These are phyloP conservation scores for Tricholaema leucomelas DNA, from an alignment of 2,113 vertebrate species.

Conservation along the genomic window DNA sequence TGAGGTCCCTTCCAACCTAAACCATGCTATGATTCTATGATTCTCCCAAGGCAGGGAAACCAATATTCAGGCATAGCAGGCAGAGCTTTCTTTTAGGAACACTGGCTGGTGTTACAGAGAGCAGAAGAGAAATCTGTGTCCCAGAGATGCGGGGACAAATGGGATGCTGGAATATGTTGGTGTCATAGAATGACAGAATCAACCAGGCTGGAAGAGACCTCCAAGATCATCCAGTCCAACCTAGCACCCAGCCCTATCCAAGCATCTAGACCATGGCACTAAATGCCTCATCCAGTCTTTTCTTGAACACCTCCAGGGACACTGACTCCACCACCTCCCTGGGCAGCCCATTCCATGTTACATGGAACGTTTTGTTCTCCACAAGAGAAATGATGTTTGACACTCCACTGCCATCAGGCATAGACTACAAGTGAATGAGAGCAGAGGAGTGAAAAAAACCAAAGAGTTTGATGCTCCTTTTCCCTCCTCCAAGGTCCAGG, in stretches of 20 bases:
- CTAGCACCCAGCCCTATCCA: too few species aligned
- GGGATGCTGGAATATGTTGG: neutral
- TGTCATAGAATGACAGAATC: too few species aligned
- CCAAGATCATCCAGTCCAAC: too few species aligned
- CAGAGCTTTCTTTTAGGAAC: neutral
- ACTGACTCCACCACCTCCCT: too few species aligned
- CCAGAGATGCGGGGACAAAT: neutral
- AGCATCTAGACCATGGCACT: too few species aligned
- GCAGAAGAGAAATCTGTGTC: neutral
- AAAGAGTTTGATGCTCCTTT: neutral
- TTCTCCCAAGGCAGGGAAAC: neutral
- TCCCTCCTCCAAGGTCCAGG: neutral
- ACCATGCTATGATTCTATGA: too few species aligned
- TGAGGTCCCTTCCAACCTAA: too few species aligned
- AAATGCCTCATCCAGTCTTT: too few species aligned
- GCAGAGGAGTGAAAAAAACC: neutral
- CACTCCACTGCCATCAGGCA: neutral
- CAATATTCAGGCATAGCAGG: neutral
- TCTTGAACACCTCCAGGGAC: too few species aligned
- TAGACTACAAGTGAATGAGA: neutral
- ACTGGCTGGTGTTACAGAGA: neutral
- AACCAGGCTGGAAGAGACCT: too few species aligned
- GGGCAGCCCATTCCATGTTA: too few species aligned
- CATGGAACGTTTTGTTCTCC: neutral
- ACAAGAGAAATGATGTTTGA: neutral